phyloP scores from a whole-genome alignment of 2,888 invertebrate species.

The Tenodera sinensis region DNA sequence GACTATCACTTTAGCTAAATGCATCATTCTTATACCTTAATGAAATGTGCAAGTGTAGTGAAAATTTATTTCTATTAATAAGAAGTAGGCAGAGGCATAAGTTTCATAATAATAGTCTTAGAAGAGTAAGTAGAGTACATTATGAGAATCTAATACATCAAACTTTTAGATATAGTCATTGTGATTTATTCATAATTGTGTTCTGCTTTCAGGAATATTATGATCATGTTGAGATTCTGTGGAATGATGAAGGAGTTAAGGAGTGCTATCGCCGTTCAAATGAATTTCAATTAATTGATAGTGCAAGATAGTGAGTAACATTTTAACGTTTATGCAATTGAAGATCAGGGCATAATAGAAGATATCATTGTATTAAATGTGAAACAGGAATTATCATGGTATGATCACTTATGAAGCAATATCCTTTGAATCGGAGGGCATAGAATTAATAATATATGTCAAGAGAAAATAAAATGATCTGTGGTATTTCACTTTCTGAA shows the following conservation, averaged over 20 bases:
- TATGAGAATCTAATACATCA: too few relatives aligned
- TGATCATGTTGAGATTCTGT: conserved; percentile 61
- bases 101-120: too few relatives aligned
- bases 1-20: not conserved
- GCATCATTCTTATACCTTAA: too few relatives aligned
- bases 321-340: not conserved
- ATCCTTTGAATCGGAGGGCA: too few relatives aligned
- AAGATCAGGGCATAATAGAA: not conserved
- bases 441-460: too few relatives aligned
- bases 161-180: not conserved
- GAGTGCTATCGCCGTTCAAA: conserved; percentile 66
- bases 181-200: not conserved
- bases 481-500: too few relatives aligned
- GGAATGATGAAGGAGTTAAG: conserved; percentile 68
- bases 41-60: not conserved
- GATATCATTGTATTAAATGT: not conserved
- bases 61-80: too few relatives aligned
- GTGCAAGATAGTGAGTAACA: conserved; percentile 73
- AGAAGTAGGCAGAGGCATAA: too few relatives aligned
- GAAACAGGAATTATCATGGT: too few relatives aligned
- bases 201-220: conserved; percentile 62
- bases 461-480: too few relatives aligned
- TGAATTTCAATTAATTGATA: conserved; percentile 76
- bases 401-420: too few relatives aligned
- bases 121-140: too few relatives aligned